These are phyloP conservation scores for Drosophila insularis DNA, from an alignment of 1,140 invertebrate genomes.

Conservation along the genomic window DNA sequence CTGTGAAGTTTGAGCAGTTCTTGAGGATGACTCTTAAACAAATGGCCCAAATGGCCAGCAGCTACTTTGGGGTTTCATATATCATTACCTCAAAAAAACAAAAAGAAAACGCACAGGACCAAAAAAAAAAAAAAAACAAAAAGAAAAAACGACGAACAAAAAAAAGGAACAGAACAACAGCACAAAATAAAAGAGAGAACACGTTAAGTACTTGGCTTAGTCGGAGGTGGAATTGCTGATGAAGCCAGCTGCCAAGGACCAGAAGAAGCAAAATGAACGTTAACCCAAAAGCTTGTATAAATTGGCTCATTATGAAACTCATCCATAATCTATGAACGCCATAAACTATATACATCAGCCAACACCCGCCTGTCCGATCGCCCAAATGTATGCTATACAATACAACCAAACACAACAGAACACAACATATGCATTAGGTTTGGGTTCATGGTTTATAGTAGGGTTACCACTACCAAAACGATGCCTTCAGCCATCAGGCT, in stretches of 20 bases:
- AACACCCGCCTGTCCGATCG: slow-evolving; percentile 26
- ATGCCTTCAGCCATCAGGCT: not conserved
- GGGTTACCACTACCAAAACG: not conserved
- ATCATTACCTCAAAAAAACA: slow-evolving; percentile 57
- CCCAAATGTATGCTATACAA: slow-evolving; percentile 52
- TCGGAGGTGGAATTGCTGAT: slow-evolving; percentile 65
- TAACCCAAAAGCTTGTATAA: slow-evolving; percentile 69
- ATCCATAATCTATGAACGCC: slow-evolving; percentile 79
- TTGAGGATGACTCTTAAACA: slow-evolving; percentile 55
- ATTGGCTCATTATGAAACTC: slow-evolving; percentile 80
- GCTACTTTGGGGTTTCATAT: slow-evolving; percentile 73
- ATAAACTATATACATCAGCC: slow-evolving; percentile 54
- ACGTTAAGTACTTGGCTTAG: slow-evolving; percentile 48
- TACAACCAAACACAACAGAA: not conserved
- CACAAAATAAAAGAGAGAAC: slow-evolving; percentile 24
- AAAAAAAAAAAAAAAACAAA: slow-evolving; percentile 22
- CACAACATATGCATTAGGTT: slow-evolving; percentile 34
- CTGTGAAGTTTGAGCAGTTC: slow-evolving; percentile 49
- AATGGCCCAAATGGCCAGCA: slow-evolving; percentile 69
- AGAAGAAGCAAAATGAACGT: slow-evolving; percentile 1
- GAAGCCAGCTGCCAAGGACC: slow-evolving; percentile 33
- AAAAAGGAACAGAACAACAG: not conserved
- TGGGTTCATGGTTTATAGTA: slow-evolving; percentile 11
- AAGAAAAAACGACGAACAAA: slow-evolving; percentile 10
- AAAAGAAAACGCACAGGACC: not conserved